Conservation (phyloP, 2,113 vertebrate genomes). For the Tychaedon coryphoeus region DNA sequence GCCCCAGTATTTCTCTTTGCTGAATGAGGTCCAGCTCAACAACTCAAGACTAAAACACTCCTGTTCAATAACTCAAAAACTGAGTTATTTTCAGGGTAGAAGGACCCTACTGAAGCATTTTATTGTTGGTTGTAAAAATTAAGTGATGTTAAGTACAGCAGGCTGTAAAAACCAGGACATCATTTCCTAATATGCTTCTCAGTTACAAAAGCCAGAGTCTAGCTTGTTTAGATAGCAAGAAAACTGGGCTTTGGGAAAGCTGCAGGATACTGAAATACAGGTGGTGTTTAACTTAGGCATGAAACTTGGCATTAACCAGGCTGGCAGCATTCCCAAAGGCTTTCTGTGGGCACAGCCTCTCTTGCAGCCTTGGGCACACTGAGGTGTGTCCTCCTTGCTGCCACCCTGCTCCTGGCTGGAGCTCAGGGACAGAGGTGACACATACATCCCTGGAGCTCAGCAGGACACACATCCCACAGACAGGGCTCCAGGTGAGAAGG, state of each 20-base stretch:
- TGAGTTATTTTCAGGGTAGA: neutral
- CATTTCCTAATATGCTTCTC: neutral
- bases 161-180: neutral
- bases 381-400: neutral
- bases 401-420: neutral
- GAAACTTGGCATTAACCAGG: fast-evolving
- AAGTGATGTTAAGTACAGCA: conserved; percentile 19
- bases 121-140: conserved; percentile 13
- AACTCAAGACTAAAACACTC: neutral
- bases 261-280: neutral
- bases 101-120: neutral
- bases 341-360: neutral
- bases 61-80: neutral
- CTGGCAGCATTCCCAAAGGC: neutral
- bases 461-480: neutral
- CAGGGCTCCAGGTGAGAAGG: neutral
- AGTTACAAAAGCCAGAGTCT: neutral
- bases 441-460: neutral
- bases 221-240: neutral
- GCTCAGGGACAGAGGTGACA: neutral
- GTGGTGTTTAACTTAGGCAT: neutral
- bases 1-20: neutral
- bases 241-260: neutral
- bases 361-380: neutral
- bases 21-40: neutral